Percentiles rank a stretch among this genome's conserved stretches.
These are phyloP conservation scores for Episyrphus balteatus DNA, from an alignment of 1,140 invertebrate species.

Conservation along the genomic window DNA sequence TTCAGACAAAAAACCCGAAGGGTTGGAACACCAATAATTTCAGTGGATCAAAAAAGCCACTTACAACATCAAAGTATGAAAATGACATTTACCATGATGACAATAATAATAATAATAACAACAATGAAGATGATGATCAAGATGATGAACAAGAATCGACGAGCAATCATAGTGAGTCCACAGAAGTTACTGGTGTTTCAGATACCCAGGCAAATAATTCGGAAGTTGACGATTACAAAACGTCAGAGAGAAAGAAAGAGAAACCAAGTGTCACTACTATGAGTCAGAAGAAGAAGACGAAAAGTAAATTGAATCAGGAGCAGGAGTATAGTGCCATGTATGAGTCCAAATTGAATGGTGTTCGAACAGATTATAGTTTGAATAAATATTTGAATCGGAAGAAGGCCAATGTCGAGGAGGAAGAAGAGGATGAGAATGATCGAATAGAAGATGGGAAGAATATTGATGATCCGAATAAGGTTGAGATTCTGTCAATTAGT, in stretches of 20 bases:
- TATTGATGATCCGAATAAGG: conserved; percentile 21
- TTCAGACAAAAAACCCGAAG: conserved; percentile 14
- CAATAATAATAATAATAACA: not conserved
- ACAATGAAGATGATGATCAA: conserved; percentile 3
- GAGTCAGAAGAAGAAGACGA: conserved; percentile 6
- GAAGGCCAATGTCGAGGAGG: conserved; percentile 14
- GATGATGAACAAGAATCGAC: conserved; percentile 20
- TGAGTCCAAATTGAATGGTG: conserved; percentile 26
- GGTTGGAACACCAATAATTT: conserved; percentile 3
- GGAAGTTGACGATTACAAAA: conserved; percentile 6
- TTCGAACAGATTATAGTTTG: conserved; percentile 29
- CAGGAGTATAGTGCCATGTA: conserved; percentile 24
- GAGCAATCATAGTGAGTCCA: conserved; percentile 31
- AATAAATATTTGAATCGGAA: conserved; percentile 32
- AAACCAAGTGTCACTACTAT: not conserved
- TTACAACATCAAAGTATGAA: conserved; percentile 7
- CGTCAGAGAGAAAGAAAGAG: not conserved
- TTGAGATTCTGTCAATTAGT: conserved; percentile 28
- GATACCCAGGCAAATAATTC: conserved; percentile 18
- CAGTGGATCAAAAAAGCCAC: not conserved
- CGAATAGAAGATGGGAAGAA: conserved; percentile 6
- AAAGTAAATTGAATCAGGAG: conserved; percentile 9
- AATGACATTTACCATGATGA: not conserved
- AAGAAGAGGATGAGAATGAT: not conserved
- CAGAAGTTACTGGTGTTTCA: conserved; percentile 28